phyloP scores from a whole-genome alignment of 2,113 vertebrate genomes.

The Embiotoca jacksoni region DNA sequence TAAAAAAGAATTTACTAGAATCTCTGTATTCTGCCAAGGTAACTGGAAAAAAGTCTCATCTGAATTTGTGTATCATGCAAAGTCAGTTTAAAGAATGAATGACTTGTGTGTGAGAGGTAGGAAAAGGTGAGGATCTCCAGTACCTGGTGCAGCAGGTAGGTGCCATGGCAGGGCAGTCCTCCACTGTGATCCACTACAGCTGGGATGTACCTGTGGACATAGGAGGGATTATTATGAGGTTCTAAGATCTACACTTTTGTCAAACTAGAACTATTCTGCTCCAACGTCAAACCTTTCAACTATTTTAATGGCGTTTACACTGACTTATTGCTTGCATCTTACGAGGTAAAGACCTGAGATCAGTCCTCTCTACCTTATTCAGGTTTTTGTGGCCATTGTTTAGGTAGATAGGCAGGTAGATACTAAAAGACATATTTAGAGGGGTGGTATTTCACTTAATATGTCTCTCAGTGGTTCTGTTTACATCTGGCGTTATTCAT shows the following conservation, averaged over 20 bases:
- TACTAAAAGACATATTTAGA: too few species aligned
- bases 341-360: neutral
- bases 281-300: neutral
- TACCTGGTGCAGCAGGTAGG: constrained; percentile 98
- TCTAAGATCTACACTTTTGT: neutral
- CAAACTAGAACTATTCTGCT: neutral
- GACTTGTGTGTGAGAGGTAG: neutral
- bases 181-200: constrained; percentile 97
- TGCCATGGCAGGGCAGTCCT: constrained; percentile 94
- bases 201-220: constrained; percentile 93
- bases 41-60: neutral
- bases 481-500: too few species aligned
- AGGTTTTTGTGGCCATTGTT: neutral
- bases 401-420: too few species aligned
- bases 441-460: too few species aligned
- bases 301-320: neutral
- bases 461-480: too few species aligned
- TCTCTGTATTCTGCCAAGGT: neutral
- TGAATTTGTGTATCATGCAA: neutral
- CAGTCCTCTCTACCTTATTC: too few species aligned
- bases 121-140: neutral
- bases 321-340: neutral
- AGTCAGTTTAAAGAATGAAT: neutral
- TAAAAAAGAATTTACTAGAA: neutral
- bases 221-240: neutral